Evolutionary conservation across 2,888 invertebrate species (phyloP).

Genomic region (Strigamia transsilvanica): DNA sequence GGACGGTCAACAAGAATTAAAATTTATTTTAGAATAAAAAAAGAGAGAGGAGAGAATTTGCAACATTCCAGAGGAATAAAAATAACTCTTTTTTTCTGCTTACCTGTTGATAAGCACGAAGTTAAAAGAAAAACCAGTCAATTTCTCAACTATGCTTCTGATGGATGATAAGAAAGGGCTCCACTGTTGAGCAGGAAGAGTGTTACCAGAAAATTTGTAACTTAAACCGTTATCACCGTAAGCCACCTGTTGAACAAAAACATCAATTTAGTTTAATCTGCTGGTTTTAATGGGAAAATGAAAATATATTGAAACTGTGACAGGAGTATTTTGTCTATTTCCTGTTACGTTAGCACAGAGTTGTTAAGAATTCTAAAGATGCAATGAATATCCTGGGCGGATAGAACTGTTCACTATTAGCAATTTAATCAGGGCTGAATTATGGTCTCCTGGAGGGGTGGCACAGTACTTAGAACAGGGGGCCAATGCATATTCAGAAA

Average conservation of each 20-base stretch:
- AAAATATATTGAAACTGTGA: too few species aligned
- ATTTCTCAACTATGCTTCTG: constrained; percentile 67
- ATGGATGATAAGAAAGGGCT: constrained; percentile 67
- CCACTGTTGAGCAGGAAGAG: constrained; percentile 74
- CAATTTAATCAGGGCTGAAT: neutral
- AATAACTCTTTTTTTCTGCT: neutral
- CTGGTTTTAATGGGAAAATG: too few species aligned
- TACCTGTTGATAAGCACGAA: constrained; percentile 76
- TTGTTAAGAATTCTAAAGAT: neutral
- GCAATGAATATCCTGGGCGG: neutral
- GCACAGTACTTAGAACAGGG: too few species aligned
- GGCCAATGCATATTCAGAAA: too few species aligned
- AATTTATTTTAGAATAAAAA: constrained; percentile 9
- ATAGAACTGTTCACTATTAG: neutral
- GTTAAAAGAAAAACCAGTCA: constrained; percentile 71
- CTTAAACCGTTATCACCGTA: constrained; percentile 73
- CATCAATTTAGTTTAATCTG: neutral
- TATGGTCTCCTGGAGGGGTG: too few species aligned
- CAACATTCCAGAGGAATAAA: neutral
- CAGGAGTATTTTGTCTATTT: too few species aligned
- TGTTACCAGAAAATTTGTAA: constrained; percentile 73
- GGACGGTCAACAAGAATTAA: constrained; percentile 27
- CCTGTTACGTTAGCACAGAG: neutral
- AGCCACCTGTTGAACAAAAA: constrained; percentile 66
- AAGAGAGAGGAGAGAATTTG: neutral